A percentile compares a stretch with the other conserved stretches of the same genome.
phyloP scores from a whole-genome alignment of 2,797 vertebrate genomes.

The Carduelis carduelis region DNA sequence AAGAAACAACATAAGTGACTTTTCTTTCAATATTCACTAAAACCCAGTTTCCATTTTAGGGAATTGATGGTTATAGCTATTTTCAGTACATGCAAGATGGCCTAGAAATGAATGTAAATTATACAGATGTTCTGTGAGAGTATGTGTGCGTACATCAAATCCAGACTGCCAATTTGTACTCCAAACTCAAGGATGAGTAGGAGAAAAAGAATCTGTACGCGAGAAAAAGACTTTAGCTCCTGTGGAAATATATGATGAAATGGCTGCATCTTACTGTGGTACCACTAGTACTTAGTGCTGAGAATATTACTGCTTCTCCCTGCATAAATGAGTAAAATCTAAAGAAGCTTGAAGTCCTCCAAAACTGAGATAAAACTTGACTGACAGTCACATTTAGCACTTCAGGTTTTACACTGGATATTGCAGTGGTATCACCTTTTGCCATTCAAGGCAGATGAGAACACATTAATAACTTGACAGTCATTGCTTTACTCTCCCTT shows the following conservation, averaged over 20 bases:
- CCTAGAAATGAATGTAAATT: neutral
- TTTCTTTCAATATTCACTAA: neutral
- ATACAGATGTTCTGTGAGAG: neutral
- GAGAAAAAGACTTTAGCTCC: neutral
- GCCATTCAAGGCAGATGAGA: neutral
- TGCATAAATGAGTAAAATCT: neutral
- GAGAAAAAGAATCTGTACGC: neutral
- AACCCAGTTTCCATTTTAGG: neutral
- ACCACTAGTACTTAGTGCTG: neutral
- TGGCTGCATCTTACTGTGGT: neutral
- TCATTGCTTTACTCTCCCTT: neutral
- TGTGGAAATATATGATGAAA: neutral
- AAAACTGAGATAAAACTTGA: neutral
- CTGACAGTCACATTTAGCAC: neutral
- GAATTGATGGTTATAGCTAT: neutral
- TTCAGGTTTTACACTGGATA: neutral
- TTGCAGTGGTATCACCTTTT: neutral
- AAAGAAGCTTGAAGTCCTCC: neutral
- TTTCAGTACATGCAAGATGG: neutral
- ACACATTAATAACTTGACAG: neutral
- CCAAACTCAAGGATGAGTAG: neutral
- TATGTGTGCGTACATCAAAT: neutral
- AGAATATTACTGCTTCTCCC: neutral
- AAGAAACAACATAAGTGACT: neutral
- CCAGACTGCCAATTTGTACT: neutral